A percentile compares a stretch with the other conserved stretches of the same genome.
These are phyloP conservation scores for Arbacia lixula DNA, from an alignment of 53 echinoderm and acorn worm species.

Conservation along the genomic window DNA sequence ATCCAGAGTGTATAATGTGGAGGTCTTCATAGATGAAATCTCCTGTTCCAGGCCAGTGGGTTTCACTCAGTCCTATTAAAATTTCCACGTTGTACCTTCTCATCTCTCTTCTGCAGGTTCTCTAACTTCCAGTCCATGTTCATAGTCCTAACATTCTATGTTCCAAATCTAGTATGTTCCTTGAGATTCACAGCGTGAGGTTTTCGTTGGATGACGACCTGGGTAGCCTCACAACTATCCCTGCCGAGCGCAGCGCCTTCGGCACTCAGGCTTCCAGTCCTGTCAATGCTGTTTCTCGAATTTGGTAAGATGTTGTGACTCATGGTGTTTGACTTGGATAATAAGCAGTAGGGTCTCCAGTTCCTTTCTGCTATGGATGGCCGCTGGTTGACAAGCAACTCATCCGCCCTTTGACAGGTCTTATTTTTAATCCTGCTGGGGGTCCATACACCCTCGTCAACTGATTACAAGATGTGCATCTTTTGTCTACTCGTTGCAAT, in stretches of 20 bases:
- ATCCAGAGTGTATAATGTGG: slow-evolving; percentile 2
- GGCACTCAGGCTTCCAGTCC: slow-evolving; percentile 19
- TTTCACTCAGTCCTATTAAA: slow-evolving; percentile 1
- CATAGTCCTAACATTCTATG: slow-evolving; percentile 18
- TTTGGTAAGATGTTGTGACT: background rate
- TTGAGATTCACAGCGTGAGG: slow-evolving; percentile 5
- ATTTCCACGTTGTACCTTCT: slow-evolving; percentile 23
- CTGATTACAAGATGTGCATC: too few relatives aligned
- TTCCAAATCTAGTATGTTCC: slow-evolving; percentile 5
- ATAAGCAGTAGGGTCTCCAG: slow-evolving; percentile 30
- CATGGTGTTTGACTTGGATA: slow-evolving; percentile 39
- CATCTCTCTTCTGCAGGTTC: slow-evolving; percentile 3
- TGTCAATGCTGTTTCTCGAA: background rate
- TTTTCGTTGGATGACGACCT: slow-evolving; percentile 14
- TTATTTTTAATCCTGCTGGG: slow-evolving; percentile 1
- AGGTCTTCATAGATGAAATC: slow-evolving; percentile 21
- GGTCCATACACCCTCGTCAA: slow-evolving; percentile 30
- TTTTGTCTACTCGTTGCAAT: too few relatives aligned
- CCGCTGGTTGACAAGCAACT: background rate
- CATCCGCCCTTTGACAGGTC: slow-evolving; percentile 15
- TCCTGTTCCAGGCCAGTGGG: slow-evolving; percentile 14
- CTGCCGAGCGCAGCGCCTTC: slow-evolving; percentile 13
- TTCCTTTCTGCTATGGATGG: slow-evolving; percentile 31
- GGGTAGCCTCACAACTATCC: slow-evolving; percentile 23
- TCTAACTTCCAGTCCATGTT: slow-evolving; percentile 29